Evolutionary conservation across 2,888 invertebrate genomes (phyloP), one percentile per base, ranked within the genome.

Genomic region (Sphinx pinastri): DNA sequence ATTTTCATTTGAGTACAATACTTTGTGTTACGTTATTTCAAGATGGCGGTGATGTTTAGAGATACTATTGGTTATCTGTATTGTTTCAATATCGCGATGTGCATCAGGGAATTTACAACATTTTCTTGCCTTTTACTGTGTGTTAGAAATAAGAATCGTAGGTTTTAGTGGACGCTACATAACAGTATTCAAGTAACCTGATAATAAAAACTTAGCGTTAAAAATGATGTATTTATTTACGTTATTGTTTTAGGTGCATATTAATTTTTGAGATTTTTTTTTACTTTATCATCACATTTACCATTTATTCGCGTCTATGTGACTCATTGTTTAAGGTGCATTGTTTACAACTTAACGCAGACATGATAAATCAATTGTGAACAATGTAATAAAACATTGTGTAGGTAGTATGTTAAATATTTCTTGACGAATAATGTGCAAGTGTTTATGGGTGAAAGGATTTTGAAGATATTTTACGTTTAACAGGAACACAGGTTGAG

Each of bases 201-300:
- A 16, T 67, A 16, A 67, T 67, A 31, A 54, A 67, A 38, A 51
- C 67, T n/a, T 67, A 63, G 25, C 19, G 19, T 60, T 57, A 60
- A 38, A 45, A 45, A 19, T 68, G 11, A 52, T 70, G 57, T 69
- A 52, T 45, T 54, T 60, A 59, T 68, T 70, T 25, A 49, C 69
- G 49, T 72, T 49, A 47, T 19, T 72, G 71, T 80, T 76, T 75
- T 84, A 86, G 85, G 86, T 88, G 88, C 81, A 81, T 87, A 82
- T 85, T 84, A 38, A 38, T 85, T 84, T 81, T 73, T 71, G 75
- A 74, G 80, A 80, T 74, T 75, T 73, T 63, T 63, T 63, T 49
- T 47, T 63, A 63, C 19, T 49, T 63, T 13, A 7, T 49, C 63
- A 63, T 63, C 63, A 63, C 63, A 63, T 7, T 63, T 2, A 63